phyloP scores from a whole-genome alignment of 2,113 vertebrate species.

The Thryonomys swinderianus region DNA sequence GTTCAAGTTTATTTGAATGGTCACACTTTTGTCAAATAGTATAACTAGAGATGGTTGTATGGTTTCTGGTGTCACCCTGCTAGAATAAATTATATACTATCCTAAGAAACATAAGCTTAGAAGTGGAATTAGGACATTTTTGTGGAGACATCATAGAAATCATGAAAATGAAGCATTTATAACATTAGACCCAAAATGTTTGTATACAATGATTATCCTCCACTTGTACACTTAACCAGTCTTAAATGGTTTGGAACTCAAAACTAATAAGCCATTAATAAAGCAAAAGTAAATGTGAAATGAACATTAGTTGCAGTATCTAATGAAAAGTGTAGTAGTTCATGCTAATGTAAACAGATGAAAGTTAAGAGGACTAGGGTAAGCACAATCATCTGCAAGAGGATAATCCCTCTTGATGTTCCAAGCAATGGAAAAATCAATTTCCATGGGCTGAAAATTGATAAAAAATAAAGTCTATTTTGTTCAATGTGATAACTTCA shows the following conservation, averaged over 20 bases:
- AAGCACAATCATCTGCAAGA: not conserved
- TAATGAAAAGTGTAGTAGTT: conserved; percentile 66
- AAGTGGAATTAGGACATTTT: conserved; percentile 71
- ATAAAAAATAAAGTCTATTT: not conserved
- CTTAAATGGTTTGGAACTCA: conserved; percentile 52
- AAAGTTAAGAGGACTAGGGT: conserved; percentile 42
- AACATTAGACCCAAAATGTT: conserved; percentile 60
- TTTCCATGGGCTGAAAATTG: conserved; percentile 60
- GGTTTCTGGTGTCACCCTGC: not conserved
- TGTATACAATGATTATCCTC: conserved; percentile 48
- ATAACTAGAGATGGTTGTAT: not conserved
- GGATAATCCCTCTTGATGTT: conserved; percentile 36
- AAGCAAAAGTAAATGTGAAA: conserved; percentile 73
- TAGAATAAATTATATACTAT: not conserved
- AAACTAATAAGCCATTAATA: conserved; percentile 70
- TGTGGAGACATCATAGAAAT: conserved; percentile 68
- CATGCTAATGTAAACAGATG: conserved; percentile 48
- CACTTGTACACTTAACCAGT: conserved; percentile 64
- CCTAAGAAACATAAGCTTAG: not conserved
- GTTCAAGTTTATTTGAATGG: not conserved
- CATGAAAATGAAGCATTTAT: conserved; percentile 76
- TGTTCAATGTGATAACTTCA: not conserved
- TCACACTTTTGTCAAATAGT: not conserved
- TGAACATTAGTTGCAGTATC: conserved; percentile 64
- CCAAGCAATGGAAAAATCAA: conserved; percentile 23